Base-by-base conservation (phyloP, 1,140 invertebrate species). In the Melitaea cinxia region DNA sequence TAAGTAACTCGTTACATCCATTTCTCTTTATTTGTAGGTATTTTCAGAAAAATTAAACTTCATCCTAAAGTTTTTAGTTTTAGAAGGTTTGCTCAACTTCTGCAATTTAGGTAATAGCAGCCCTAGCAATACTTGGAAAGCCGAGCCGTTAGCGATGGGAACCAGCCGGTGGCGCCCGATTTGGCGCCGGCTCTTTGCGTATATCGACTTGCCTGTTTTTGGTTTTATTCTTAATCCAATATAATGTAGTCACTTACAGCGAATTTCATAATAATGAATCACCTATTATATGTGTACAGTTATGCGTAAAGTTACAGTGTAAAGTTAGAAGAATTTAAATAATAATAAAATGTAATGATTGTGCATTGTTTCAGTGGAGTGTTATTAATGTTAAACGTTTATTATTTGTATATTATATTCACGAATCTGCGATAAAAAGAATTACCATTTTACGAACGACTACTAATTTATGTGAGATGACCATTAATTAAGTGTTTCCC, bases 91-190 rank as follows among this genome's bases (percentile, higher is more conserved):
- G n/a, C n/a, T n/a, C n/a, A n/a, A n/a, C n/a, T n/a, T n/a, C n/a
- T n/a, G n/a, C n/a, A n/a, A n/a, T n/a, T n/a, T n/a, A n/a, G n/a
- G n/a, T n/a, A n/a, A n/a, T n/a, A n/a, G n/a, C n/a, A n/a, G n/a
- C n/a, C n/a, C n/a, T n/a, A n/a, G n/a, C n/a, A n/a, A n/a, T 82
- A 81, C 80, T 85, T 80, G 82, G 77, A 86, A 84, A 76, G 72
- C 70, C 52, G 73, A 28, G 82, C 82, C 82, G 81, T 83, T 84
- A 84, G 63, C 73, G 73, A 39, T 75, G 81, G 77, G 78, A 85
- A 79, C 79, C 78, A 74, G 79, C 75, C 66, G 64, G 30, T 73
- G 78, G 83, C 83, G 83, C 68, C 68, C 67, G 37, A 73, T 62
- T 61, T 63, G 70, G 42, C 75, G 65, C 47, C 72, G 78, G 30